Percentiles rank a stretch among this genome's conserved stretches.
Conservation (phyloP, 2,797 vertebrate genomes). For the Hemibagrus guttatus region DNA sequence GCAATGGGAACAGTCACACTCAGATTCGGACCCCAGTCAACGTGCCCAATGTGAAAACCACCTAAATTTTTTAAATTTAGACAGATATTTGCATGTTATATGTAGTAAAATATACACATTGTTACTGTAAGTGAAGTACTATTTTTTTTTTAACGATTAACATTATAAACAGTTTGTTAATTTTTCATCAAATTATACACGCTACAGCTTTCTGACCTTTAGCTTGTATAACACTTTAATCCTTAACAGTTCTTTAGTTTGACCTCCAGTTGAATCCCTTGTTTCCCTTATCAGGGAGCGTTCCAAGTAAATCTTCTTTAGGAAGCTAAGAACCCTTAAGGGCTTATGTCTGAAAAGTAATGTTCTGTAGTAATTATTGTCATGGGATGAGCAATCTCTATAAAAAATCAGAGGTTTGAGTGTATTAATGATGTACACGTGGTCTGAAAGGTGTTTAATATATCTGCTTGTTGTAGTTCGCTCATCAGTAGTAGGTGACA, state of each 20-base stretch:
- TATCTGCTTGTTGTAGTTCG: not conserved
- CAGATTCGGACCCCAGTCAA: too few relatives aligned
- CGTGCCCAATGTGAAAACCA: too few relatives aligned
- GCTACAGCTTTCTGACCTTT: not conserved
- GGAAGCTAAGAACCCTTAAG: not conserved
- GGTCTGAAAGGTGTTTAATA: not conserved
- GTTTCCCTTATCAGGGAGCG: not conserved
- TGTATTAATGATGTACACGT: not conserved
- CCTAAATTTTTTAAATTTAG: too few relatives aligned
- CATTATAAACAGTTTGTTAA: not conserved
- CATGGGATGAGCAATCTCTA: not conserved
- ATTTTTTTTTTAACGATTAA: not conserved
- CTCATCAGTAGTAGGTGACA: not conserved
- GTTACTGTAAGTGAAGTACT: not conserved
- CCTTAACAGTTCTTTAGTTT: not conserved
- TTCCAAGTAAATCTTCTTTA: not conserved
- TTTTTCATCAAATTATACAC: not conserved
- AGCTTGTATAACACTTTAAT: not conserved
- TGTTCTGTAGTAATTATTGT: not conserved
- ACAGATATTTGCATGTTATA: not conserved
- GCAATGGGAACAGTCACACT: too few relatives aligned
- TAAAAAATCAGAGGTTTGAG: not conserved
- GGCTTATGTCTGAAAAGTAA: not conserved
- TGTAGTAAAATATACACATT: not conserved
- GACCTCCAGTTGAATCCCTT: too few relatives aligned